phyloP scores from a whole-genome alignment of 2,888 invertebrate genomes.

The Mythimna ferrago region DNA sequence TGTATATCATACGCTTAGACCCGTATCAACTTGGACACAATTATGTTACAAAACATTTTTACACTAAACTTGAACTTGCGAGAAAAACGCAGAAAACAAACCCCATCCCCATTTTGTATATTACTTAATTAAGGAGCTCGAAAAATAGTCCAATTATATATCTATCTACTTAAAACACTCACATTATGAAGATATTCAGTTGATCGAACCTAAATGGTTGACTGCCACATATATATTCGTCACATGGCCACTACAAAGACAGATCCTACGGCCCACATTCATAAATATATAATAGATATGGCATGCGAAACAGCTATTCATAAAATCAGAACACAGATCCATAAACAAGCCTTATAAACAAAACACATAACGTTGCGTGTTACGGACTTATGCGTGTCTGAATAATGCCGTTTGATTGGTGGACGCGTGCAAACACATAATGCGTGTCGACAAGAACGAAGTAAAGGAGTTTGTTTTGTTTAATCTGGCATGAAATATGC shows the following conservation, averaged over 20 bases:
- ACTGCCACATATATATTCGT: not conserved
- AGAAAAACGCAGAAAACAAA: no score
- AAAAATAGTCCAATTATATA: no score
- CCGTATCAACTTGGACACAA: no score
- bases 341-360: constrained; percentile 17
- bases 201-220: no score
- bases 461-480: constrained; percentile 35
- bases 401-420: constrained; percentile 53
- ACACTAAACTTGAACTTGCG: no score
- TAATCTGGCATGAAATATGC: constrained; percentile 43
- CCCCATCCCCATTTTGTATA: no score
- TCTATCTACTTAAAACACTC: no score
- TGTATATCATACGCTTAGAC: no score
- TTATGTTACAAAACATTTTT: no score
- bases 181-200: not conserved
- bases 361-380: constrained; percentile 50
- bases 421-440: constrained; percentile 39
- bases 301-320: constrained; percentile 40
- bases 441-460: constrained; percentile 40
- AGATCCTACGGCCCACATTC: not conserved
- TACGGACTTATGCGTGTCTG: constrained; percentile 41
- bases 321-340: constrained; percentile 18
- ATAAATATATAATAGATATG: not conserved
- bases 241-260: not conserved
- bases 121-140: no score